These are phyloP conservation scores for Lithobates pipiens DNA, from an alignment of 2,797 vertebrate species.

Conservation along the genomic window DNA sequence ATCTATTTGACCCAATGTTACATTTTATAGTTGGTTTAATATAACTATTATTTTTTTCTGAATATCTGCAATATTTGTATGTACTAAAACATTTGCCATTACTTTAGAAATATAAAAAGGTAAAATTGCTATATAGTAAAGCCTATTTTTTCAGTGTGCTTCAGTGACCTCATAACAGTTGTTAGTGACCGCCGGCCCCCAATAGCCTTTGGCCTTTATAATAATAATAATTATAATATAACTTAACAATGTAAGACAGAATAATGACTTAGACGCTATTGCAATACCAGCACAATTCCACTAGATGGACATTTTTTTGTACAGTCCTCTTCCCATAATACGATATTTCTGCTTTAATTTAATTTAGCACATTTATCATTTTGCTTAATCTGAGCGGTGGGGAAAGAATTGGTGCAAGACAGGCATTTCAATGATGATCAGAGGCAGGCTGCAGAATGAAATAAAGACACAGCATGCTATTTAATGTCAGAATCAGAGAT, in stretches of 20 bases:
- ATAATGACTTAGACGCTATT: background rate
- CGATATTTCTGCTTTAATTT: conserved; percentile 13
- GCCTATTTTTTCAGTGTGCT: no score
- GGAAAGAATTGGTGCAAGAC: background rate
- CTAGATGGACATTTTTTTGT: conserved; percentile 32
- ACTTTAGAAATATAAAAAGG: no score
- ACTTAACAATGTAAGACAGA: background rate
- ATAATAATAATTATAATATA: background rate
- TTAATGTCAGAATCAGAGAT: background rate
- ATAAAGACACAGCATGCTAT: background rate
- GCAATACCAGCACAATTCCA: conserved; percentile 7
- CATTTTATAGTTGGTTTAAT: no score
- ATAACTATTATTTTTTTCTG: no score
- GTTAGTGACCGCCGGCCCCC: background rate
- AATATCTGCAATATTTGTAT: no score
- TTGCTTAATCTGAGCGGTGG: conserved; percentile 12
- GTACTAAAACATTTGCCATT: no score
- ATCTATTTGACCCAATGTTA: no score
- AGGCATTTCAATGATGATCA: conserved; percentile 13
- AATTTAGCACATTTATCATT: conserved; percentile 33
- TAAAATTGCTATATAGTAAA: no score
- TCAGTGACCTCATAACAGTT: background rate
- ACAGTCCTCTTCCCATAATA: background rate
- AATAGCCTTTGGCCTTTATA: background rate
- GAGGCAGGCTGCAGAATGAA: conserved; percentile 5